Evolutionary conservation across 2,113 vertebrate genomes (phyloP).

Genomic region (Dicentrarchus labrax): DNA sequence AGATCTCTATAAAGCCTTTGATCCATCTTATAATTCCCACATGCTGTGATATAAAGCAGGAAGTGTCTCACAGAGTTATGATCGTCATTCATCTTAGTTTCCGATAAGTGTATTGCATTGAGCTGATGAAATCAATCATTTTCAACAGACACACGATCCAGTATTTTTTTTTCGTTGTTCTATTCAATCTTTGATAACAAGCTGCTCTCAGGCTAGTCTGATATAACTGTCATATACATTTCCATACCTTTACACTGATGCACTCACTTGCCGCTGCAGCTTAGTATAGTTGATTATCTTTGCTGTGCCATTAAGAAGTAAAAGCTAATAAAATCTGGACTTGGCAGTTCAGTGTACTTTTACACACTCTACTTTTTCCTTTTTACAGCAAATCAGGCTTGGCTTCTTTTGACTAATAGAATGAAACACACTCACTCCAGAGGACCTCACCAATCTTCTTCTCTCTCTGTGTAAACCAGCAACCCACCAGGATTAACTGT

Average conservation of each 20-base stretch:
- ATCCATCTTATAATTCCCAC: slow-evolving; percentile 68
- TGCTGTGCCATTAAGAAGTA: slow-evolving; percentile 23
- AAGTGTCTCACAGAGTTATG: slow-evolving; percentile 66
- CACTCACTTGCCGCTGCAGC: slow-evolving; percentile 7
- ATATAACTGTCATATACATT: slow-evolving; percentile 44
- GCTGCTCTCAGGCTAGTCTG: slow-evolving; percentile 25
- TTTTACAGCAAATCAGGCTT: slow-evolving; percentile 45
- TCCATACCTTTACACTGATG: slow-evolving; percentile 17
- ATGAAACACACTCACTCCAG: slow-evolving; percentile 17
- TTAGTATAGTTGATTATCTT: slow-evolving; percentile 39
- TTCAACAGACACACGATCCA: slow-evolving; percentile 45
- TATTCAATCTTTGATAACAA: slow-evolving; percentile 48
- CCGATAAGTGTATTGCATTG: slow-evolving; percentile 55
- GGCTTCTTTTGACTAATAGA: slow-evolving; percentile 28
- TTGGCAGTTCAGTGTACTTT: slow-evolving; percentile 47
- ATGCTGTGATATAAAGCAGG: slow-evolving; percentile 66
- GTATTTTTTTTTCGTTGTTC: slow-evolving; percentile 44
- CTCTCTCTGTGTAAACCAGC: slow-evolving; percentile 26
- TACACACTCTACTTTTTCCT: slow-evolving; percentile 42
- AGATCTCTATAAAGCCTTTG: slow-evolving; percentile 65
- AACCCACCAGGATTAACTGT: slow-evolving; percentile 38
- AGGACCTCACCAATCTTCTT: slow-evolving; percentile 23
- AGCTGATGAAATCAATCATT: slow-evolving; percentile 63
- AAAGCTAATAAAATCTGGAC: slow-evolving; percentile 49
- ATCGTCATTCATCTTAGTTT: slow-evolving; percentile 66